A percentile compares a stretch with the other conserved stretches of the same genome.
These are phyloP conservation scores for Oryctes rhinoceros DNA, from an alignment of 1,140 invertebrate genomes.

Conservation along the genomic window DNA sequence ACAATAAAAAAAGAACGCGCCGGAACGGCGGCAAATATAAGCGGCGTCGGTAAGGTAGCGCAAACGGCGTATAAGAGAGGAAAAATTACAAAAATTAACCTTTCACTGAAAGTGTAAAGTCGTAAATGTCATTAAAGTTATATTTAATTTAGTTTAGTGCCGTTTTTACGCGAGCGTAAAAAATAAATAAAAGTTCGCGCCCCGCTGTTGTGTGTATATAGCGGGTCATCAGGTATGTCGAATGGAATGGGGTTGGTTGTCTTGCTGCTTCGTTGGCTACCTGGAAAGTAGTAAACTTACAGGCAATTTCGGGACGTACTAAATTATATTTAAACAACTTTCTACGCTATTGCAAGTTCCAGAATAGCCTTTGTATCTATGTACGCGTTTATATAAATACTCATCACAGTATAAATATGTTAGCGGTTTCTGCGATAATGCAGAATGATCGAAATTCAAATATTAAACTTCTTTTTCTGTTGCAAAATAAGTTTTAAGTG, in stretches of 20 bases:
- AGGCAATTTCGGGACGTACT: constrained; percentile 27
- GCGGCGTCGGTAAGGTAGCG: not conserved
- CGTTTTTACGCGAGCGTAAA: constrained; percentile 26
- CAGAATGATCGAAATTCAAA: too few species aligned
- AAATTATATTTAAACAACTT: constrained; percentile 36
- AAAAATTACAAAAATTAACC: constrained; percentile 31
- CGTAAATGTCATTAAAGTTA: constrained; percentile 34
- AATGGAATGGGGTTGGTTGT: not conserved
- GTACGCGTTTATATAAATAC: too few species aligned
- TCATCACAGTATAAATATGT: too few species aligned
- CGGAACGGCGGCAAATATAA: not conserved
- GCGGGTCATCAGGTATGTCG: not conserved
- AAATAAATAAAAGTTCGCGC: constrained; percentile 26
- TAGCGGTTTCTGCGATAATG: too few species aligned
- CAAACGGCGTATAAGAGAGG: not conserved
- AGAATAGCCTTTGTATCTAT: not conserved
- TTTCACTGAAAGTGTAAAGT: constrained; percentile 22
- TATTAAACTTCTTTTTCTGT: too few species aligned
- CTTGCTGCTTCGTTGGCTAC: not conserved
- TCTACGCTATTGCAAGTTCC: not conserved
- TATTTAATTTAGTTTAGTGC: constrained; percentile 35
- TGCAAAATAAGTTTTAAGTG: too few species aligned
- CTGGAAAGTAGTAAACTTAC: constrained; percentile 34
- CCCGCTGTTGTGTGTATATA: not conserved
- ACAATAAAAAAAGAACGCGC: constrained; percentile 13